Evolutionary conservation across 2,888 invertebrate species (phyloP).

Genomic region (Tortrix viridana): DNA sequence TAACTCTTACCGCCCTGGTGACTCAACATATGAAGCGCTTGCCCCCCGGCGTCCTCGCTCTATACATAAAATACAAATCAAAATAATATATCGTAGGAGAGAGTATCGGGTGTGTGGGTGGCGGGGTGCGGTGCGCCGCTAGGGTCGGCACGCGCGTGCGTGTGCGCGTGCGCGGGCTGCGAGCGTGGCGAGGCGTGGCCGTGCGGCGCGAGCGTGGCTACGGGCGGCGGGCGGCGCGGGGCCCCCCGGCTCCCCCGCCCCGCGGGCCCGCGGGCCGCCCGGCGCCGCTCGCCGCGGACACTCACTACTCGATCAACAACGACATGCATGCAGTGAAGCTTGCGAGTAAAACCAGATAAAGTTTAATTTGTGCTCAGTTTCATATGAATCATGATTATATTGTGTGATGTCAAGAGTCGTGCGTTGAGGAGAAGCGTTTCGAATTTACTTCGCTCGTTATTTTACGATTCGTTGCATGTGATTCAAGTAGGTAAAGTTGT

Average conservation of each 20-base stretch:
- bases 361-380: conserved; percentile 84
- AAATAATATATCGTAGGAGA: conserved; percentile 83
- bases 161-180: conserved; percentile 36
- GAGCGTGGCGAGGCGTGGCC: conserved; percentile 31
- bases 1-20: conserved; percentile 96
- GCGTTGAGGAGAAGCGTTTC: conserved; percentile 85
- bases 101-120: conserved; percentile 79
- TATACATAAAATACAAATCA: conserved; percentile 87
- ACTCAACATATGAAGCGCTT: conserved; percentile 94
- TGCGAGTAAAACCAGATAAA: conserved; percentile 83
- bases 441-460: conserved; percentile 81
- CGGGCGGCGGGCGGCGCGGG: conserved; percentile 41
- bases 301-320: conserved; percentile 79
- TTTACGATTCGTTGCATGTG: conserved; percentile 72
- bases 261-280: conserved; percentile 50
- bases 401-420: conserved; percentile 84
- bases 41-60: conserved; percentile 96
- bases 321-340: conserved; percentile 83
- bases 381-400: conserved; percentile 81
- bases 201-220: conserved; percentile 41
- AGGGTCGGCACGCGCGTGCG: conserved; percentile 41
- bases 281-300: conserved; percentile 58
- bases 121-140: conserved; percentile 58
- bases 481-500: conserved; percentile 72
- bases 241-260: conserved; percentile 35